Conservation (phyloP, 2,888 invertebrate genomes). For the Ophion ventricosus region DNA sequence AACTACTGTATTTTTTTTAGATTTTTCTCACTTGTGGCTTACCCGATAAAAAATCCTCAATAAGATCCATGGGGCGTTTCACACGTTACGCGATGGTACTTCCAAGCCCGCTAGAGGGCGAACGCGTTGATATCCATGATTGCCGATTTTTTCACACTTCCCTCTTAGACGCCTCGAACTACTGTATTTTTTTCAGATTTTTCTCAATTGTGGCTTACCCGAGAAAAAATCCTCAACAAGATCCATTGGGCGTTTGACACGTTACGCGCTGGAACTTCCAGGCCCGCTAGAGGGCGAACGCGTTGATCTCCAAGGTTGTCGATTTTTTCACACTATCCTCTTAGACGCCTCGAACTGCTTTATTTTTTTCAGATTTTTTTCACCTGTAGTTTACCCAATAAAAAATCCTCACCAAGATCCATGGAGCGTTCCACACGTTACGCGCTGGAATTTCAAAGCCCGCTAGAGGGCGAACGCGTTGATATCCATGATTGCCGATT, state of each 20-base stretch:
- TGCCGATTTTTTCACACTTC: background rate
- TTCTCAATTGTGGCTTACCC: background rate
- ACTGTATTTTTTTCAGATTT: background rate
- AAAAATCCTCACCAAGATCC: background rate
- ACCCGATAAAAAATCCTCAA: background rate
- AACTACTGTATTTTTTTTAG: background rate
- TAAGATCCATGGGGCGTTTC: background rate
- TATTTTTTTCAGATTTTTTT: constrained; percentile 8
- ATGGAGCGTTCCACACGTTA: no score
- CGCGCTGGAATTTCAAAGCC: no score
- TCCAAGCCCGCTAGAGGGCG: background rate
- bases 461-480: no score
- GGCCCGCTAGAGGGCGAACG: background rate
- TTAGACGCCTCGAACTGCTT: no score
- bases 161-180: no score
- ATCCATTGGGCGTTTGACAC: no score
- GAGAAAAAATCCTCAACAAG: background rate
- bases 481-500: no score
- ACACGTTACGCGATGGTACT: no score
- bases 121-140: no score
- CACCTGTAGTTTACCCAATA: background rate
- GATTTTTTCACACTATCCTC: background rate
- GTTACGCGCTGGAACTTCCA: no score
- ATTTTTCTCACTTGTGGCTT: constrained; percentile 4
- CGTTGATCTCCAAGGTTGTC: no score